Conservation (phyloP, 2,797 vertebrate genomes). For the Enoplosus armatus region DNA sequence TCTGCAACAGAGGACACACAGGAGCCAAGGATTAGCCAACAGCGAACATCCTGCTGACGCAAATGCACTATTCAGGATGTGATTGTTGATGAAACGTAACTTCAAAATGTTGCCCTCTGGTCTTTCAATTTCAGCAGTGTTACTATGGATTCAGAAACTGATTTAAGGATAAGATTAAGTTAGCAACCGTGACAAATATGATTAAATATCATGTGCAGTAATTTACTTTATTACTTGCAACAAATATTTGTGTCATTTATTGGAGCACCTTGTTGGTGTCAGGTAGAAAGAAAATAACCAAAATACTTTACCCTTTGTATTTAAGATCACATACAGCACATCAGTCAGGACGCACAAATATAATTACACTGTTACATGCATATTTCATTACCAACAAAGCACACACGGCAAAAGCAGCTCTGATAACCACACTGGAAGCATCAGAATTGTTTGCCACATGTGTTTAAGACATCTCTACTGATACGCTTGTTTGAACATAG, state of each 20-base stretch:
- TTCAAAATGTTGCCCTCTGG: slow-evolving; percentile 70
- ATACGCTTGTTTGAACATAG: slow-evolving; percentile 75
- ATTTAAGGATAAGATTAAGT: slow-evolving; percentile 54
- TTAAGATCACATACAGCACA: slow-evolving; percentile 24
- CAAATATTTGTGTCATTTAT: background rate
- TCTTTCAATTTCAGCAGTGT: slow-evolving; percentile 42
- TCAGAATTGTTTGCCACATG: slow-evolving; percentile 36
- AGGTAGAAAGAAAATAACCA: background rate
- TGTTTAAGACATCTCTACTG: slow-evolving; percentile 73
- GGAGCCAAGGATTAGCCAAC: slow-evolving; percentile 71
- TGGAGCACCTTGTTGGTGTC: background rate
- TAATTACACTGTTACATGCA: slow-evolving; percentile 48
- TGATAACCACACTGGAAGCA: slow-evolving; percentile 30
- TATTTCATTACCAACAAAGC: slow-evolving; percentile 61
- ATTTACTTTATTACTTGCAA: slow-evolving; percentile 27
- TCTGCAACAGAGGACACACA: slow-evolving; percentile 88
- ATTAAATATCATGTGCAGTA: slow-evolving; percentile 54
- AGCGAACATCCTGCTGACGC: slow-evolving; percentile 69
- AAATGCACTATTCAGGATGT: slow-evolving; percentile 62
- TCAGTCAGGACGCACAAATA: slow-evolving; percentile 37
- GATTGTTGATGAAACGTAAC: slow-evolving; percentile 65
- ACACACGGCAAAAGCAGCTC: slow-evolving; percentile 38
- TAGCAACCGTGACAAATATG: slow-evolving; percentile 48
- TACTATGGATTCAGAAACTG: slow-evolving; percentile 49
- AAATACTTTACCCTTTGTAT: background rate